Conservation (phyloP, 2,113 vertebrate genomes). For the Ursus arctos region DNA sequence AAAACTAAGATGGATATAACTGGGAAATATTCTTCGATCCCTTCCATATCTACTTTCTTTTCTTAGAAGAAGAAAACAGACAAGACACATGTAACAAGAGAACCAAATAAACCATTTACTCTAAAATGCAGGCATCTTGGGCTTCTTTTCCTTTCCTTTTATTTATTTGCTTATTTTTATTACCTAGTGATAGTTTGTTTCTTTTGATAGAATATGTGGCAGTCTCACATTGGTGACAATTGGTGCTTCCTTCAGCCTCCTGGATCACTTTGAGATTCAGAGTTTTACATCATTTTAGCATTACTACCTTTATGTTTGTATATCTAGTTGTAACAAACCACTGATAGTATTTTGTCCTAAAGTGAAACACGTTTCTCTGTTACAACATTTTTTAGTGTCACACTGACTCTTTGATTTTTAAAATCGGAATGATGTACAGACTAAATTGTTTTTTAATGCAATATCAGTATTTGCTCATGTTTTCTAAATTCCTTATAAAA, state of each 20-base stretch:
- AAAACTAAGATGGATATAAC: conserved; percentile 12
- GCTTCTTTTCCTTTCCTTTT: neutral
- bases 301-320: conserved; percentile 74
- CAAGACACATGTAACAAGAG: neutral
- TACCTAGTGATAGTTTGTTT: conserved; percentile 63
- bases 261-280: conserved; percentile 77
- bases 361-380: conserved; percentile 48
- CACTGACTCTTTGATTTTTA: conserved; percentile 77
- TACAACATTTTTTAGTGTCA: conserved; percentile 75
- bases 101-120: conserved; percentile 50
- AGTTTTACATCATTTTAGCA: conserved; percentile 59
- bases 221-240: conserved; percentile 48
- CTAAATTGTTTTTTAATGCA: conserved; percentile 84
- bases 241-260: conserved; percentile 76
- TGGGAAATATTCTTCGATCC: conserved; percentile 39
- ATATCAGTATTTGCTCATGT: conserved; percentile 85
- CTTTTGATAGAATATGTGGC: conserved; percentile 43
- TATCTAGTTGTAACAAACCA: conserved; percentile 64
- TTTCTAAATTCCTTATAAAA: conserved; percentile 88
- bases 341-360: conserved; percentile 63
- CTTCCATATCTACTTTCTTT: conserved; percentile 9
- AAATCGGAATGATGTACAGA: conserved; percentile 80
- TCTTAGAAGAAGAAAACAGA: conserved; percentile 53
- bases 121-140: conserved; percentile 27
- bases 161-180: conserved; percentile 59